These are phyloP conservation scores for Epinotia demarniana DNA, from an alignment of 2,888 invertebrate genomes.

Conservation along the genomic window DNA sequence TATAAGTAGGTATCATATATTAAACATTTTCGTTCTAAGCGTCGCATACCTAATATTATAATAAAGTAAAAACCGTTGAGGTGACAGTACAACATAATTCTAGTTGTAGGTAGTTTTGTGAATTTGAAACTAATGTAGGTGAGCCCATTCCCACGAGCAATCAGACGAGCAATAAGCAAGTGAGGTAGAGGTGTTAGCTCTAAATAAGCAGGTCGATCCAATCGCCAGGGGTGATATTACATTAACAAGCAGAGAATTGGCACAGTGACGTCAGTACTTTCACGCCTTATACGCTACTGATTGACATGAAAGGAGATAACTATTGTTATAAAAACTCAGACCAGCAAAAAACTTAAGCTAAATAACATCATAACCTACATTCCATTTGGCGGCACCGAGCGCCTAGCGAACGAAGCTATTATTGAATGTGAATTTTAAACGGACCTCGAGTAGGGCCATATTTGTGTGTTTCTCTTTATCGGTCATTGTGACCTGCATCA, in stretches of 20 bases:
- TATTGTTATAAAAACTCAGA: conserved; percentile 78
- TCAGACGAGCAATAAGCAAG: conserved; percentile 8
- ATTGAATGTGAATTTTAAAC: conserved; percentile 81
- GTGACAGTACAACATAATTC: not conserved
- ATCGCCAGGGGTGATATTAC: conserved; percentile 60
- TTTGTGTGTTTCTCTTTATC: conserved; percentile 80
- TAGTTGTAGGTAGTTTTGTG: conserved; percentile 1
- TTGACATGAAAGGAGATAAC: conserved; percentile 81
- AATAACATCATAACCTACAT: conserved; percentile 84
- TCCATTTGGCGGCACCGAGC: conserved; percentile 72
- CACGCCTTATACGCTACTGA: conserved; percentile 79
- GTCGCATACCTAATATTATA: too few species aligned
- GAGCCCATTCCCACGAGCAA: conserved; percentile 44
- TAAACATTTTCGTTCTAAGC: too few species aligned
- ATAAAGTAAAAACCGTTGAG: not conserved
- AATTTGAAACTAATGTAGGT: conserved; percentile 36
- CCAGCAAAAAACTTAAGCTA: conserved; percentile 77
- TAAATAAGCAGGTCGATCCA: conserved; percentile 53
- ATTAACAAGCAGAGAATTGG: conserved; percentile 69
- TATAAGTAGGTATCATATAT: too few species aligned
- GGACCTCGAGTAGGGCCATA: conserved; percentile 75
- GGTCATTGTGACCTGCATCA: conserved; percentile 77
- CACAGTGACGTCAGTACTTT: conserved; percentile 79
- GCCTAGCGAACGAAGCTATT: conserved; percentile 63
- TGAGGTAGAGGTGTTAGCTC: conserved; percentile 26